These are phyloP conservation scores for Macrochelys suwanniensis DNA, from an alignment of 2,797 vertebrate genomes.

Conservation along the genomic window DNA sequence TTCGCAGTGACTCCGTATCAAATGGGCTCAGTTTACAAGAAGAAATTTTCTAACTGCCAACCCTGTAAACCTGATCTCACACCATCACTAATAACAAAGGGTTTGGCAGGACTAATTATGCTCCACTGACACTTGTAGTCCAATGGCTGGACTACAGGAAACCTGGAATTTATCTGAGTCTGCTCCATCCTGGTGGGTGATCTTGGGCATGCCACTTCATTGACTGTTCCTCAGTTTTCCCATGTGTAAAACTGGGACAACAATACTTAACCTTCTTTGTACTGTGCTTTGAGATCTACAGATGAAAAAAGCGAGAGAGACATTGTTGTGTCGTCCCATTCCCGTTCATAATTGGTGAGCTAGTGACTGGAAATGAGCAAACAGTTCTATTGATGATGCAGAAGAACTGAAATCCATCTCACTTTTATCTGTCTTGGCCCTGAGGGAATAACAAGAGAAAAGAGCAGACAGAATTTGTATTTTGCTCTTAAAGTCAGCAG, in stretches of 20 bases:
- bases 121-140: fast-evolving
- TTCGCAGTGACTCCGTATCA: slow-evolving; percentile 7
- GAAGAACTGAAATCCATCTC: not conserved
- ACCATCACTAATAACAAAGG: not conserved
- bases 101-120: not conserved
- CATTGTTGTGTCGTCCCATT: not conserved
- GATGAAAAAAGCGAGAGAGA: not conserved
- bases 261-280: not conserved
- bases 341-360: not conserved
- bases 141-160: not conserved
- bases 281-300: not conserved
- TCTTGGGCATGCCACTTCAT: fast-evolving
- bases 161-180: not conserved
- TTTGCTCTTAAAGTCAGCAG: not conserved
- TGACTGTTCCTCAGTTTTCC: not conserved
- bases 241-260: not conserved
- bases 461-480: not conserved
- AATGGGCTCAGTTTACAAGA: not conserved
- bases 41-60: not conserved
- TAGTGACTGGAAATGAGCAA: not conserved
- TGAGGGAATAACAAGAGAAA: not conserved
- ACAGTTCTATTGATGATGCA: not conserved
- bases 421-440: not conserved
- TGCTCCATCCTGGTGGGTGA: not conserved
- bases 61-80: not conserved